Percentiles rank a stretch among this genome's conserved stretches.
Evolutionary conservation across 2,888 invertebrate genomes (phyloP).

Genomic region (Yponomeuta plumbellus): DNA sequence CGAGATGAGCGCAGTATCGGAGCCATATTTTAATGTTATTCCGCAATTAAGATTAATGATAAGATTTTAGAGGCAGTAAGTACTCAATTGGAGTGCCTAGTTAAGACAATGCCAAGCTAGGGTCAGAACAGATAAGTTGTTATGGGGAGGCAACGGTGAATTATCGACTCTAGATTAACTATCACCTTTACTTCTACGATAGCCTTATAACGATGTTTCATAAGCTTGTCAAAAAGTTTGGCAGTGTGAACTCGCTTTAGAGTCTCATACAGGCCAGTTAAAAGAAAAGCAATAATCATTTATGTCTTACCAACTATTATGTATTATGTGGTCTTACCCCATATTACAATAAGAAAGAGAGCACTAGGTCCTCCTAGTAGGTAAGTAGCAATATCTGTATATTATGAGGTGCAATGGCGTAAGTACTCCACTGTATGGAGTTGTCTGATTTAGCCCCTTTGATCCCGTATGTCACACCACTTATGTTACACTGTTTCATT

Average conservation of each 20-base stretch:
- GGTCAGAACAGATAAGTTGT: background rate
- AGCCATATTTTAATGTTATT: conserved; percentile 74
- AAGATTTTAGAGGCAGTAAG: conserved; percentile 69
- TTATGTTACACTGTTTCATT: too few relatives aligned
- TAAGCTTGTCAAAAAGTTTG: background rate
- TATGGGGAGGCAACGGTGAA: background rate
- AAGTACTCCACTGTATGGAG: too few relatives aligned
- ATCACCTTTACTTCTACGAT: too few relatives aligned
- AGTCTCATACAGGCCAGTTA: background rate
- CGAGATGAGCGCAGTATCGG: conserved; percentile 38
- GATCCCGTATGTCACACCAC: too few relatives aligned
- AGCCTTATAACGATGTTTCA: background rate
- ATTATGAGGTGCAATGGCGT: too few relatives aligned
- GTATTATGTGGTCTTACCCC: too few relatives aligned
- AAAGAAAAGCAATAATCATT: too few relatives aligned
- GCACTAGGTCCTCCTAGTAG: too few relatives aligned
- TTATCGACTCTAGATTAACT: background rate
- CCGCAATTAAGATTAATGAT: conserved; percentile 76
- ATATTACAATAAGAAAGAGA: too few relatives aligned
- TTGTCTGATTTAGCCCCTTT: too few relatives aligned
- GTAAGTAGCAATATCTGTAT: too few relatives aligned
- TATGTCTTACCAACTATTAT: too few relatives aligned
- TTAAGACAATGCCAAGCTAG: conserved; percentile 40
- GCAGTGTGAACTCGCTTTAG: background rate
- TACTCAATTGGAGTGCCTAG: conserved; percentile 73